Conservation (phyloP, 1,140 invertebrate genomes). For the Steinernema feltiae region DNA sequence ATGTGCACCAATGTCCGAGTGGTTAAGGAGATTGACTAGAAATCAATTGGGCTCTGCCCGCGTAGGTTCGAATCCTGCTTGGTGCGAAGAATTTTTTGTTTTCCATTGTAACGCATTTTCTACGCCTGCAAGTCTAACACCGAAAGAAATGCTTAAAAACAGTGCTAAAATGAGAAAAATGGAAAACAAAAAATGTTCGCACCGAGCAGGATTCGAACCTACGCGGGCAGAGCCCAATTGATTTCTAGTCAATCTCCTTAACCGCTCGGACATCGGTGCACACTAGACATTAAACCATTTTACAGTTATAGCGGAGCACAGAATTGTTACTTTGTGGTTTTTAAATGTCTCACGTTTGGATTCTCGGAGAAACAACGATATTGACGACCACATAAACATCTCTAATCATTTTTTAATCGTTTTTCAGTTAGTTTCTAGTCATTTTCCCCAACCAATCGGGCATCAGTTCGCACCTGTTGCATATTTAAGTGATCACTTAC, state of each 20-base stretch:
- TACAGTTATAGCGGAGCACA: not conserved
- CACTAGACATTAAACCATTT: not conserved
- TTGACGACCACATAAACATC: too few species aligned
- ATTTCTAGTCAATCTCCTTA: slow-evolving; percentile 35
- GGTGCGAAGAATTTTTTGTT: slow-evolving; percentile 3
- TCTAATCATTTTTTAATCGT: too few species aligned
- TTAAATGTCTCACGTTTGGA: not conserved
- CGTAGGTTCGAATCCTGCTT: slow-evolving; percentile 32
- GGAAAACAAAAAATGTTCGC: slow-evolving; percentile 9
- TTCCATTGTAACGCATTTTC: not conserved
- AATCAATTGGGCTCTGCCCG: slow-evolving; percentile 33
- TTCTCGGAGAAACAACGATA: too few species aligned
- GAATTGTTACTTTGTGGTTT: not conserved
- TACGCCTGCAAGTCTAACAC: not conserved
- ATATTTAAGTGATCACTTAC: not conserved
- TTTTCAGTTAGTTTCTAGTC: slow-evolving; percentile 28
- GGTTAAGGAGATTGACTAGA: slow-evolving; percentile 26
- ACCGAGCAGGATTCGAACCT: slow-evolving; percentile 33
- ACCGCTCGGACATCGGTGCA: slow-evolving; percentile 31
- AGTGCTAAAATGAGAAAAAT: not conserved
- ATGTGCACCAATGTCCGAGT: slow-evolving; percentile 28
- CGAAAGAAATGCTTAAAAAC: not conserved
- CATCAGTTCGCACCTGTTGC: not conserved
- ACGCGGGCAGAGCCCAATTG: slow-evolving; percentile 33
- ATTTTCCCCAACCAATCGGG: slow-evolving; percentile 23